Base-by-base conservation (phyloP, 2,113 vertebrate genomes). In the Coptodon rendalli region DNA sequence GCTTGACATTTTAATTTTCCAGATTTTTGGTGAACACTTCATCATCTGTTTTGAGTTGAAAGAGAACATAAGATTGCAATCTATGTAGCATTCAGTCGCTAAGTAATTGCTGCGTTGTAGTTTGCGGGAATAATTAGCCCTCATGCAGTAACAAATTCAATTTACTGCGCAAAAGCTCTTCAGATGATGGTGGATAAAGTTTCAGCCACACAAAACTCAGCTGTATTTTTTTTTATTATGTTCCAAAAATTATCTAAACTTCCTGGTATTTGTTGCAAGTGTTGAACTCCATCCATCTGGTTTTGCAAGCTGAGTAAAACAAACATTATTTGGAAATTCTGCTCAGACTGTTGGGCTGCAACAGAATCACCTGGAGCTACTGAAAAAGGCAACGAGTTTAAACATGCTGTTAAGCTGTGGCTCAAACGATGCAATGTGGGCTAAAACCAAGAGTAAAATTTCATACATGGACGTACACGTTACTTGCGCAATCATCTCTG, bases 321-420 rank as follows among this genome's bases (percentile, higher is more conserved):
- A 93, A 93, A 89, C 82, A 34, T 57, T 17, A 71, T 85, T 90
- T 80, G 45, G 31, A 76, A 73, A 84, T 73, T 22, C 45, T 59
- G 3, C 9, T 63, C 27, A 87, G 56, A 81, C 63, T 91, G 45
- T 17, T 12, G 10, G 16, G 22, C 79, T 31, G 54, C 31, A 84
- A 22, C 53, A 34, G 17, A 85, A 61, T 63, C 43, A 86, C 57
- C 68, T 56, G 31, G 68, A 86, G 88, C 78, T 86, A 63, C 83
- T 52, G 57, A n/a, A 76, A 53, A 80, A 59, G 57, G 63, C 68
- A 10, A 57, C 27, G 1, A 29, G 83, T 84, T 81, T 16, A 7
- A 84, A 82, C 87, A 52, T 1, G 50, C 16, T 9, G 54, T 34
- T n/a, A 29, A 7, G 43, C 61, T 22, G 17, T 56, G 66, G 2